phyloP scores from a whole-genome alignment of 2,797 vertebrate species.

The Ctenopoma kingsleyae region DNA sequence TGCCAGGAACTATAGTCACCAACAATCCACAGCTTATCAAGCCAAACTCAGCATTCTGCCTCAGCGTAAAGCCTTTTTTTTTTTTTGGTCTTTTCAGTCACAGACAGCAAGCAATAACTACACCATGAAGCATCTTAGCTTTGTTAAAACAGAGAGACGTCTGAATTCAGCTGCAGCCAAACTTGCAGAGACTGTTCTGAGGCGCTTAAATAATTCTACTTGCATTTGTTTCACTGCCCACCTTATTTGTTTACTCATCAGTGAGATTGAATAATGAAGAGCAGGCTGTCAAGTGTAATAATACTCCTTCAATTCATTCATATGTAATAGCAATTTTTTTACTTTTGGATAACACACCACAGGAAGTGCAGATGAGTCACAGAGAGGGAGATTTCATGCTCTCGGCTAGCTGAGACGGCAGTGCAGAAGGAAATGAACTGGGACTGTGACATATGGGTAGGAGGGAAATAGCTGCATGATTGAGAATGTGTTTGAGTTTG shows the following conservation, averaged over 20 bases:
- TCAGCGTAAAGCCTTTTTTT: conserved; percentile 21
- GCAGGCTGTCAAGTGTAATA: conserved; percentile 35
- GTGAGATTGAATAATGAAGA: conserved; percentile 55
- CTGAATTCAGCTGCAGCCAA: conserved; percentile 21
- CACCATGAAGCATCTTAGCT: conserved; percentile 17
- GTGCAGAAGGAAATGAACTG: conserved; percentile 35
- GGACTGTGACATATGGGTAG: conserved; percentile 47
- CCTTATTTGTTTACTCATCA: conserved; percentile 56
- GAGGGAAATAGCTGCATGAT: conserved; percentile 30
- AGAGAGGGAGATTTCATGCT: conserved; percentile 56
- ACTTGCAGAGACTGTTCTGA: background rate
- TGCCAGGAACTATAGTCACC: conserved; percentile 53
- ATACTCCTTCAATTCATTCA: conserved; percentile 41
- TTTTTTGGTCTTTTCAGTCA: conserved; percentile 2
- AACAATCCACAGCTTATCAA: conserved; percentile 52
- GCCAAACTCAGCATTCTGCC: conserved; percentile 45
- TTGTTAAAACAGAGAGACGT: conserved; percentile 35
- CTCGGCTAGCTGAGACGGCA: conserved; percentile 32
- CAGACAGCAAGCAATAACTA: conserved; percentile 34
- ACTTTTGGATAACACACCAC: conserved; percentile 45
- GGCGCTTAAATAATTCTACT: conserved; percentile 8
- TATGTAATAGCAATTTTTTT: conserved; percentile 55
- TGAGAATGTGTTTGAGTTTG: conserved; percentile 25
- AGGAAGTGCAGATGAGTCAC: conserved; percentile 58
- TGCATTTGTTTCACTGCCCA: conserved; percentile 26